Evolutionary conservation across 2,888 invertebrate genomes (phyloP), one percentile per base, ranked within the genome.

Genomic region (Dromius quadrimaculatus): DNA sequence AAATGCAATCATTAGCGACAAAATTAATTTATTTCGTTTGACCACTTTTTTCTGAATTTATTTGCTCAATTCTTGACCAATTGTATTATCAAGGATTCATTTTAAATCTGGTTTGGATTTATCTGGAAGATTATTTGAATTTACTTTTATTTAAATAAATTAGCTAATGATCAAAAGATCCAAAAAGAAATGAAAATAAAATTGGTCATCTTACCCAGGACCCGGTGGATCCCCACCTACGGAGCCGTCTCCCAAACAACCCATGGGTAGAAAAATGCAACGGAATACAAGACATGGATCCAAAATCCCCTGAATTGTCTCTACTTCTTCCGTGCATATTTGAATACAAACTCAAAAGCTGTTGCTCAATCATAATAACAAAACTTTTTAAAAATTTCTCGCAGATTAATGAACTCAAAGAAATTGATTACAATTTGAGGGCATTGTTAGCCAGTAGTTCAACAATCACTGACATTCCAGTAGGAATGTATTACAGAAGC

Each of bases 191-290:
- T 32, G 6, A 32, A 32, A 32, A 32, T 32, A 32, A 6, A 32
- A 32, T 32, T 9, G 9, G n/a, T 32, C 34, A 43, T 57, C 85
- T 85, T 84, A 91, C 91, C 91, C 91, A 90, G 76, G 90, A 90
- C 79, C 90, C 91, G 1, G 90, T 89, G 73, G 90, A 90, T 72
- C 89, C 89, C 91, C 91, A 90, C 80, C 90, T 84, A 77, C 89
- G 87, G 68, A 90, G 84, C 76, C 88, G 85, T 75, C 88, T 87
- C 71, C 89, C 88, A 79, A 89, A 88, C 79, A 89, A 86, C 57
- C 82, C 82, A 59, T 84, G 81, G 11, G 81, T 77, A 61, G 83
- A 82, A 81, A 88, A 88, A 81, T 88, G 88, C 78, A 89, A 83
- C n/a, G 84, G 84, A 69, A 84, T 83, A 75, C 84, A 84, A 22